Base-by-base conservation (phyloP, 1,140 invertebrate genomes). In the Samia ricini region DNA sequence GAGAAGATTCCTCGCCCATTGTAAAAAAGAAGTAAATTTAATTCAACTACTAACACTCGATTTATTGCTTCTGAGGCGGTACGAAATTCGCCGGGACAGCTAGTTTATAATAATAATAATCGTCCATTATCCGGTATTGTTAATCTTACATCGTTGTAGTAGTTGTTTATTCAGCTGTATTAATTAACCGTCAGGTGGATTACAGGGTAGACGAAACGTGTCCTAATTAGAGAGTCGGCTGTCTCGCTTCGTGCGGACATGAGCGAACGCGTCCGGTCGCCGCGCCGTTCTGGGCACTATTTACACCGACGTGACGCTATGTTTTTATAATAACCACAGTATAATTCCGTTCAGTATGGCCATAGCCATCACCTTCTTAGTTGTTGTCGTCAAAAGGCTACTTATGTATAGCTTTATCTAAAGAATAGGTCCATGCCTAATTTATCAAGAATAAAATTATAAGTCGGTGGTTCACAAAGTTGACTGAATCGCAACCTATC, bases 181-280 rank as follows among this genome's bases (percentile, higher is more conserved):
- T 83, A 81, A 86, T 86, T 80, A 86, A 76, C 66, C 76, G 77
- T 76, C 77, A 79, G 83, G 70, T 82, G 77, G 77, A 77, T 80
- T 81, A 85, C 79, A 77, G 76, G 72, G 72, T 67, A 76, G 74
- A 80, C 73, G 75, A 73, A 76, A 75, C 74, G 76, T 78, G 72
- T 57, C 69, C 72, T 83, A 83, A 85, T 85, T 85, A 82, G 69
- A 77, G 75, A 71, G 69, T 69, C 66, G 68, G 59, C 57, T 65
- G 63, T 63, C 60, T 65, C 63, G 56, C 56, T 63, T 56, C 56
- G 19, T 21, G 29, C 60, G 36, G 57, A 65, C 51, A 55, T 61
- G 21, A 59, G 58, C 15, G 15, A 33, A 2, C 22, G 24, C 51
- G 10, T 56, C 56, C 42, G 21, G 24, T 49, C 20, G 56, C 54